Conservation (phyloP, 2,113 vertebrate genomes). For the Petrocephalus microphthalmus region DNA sequence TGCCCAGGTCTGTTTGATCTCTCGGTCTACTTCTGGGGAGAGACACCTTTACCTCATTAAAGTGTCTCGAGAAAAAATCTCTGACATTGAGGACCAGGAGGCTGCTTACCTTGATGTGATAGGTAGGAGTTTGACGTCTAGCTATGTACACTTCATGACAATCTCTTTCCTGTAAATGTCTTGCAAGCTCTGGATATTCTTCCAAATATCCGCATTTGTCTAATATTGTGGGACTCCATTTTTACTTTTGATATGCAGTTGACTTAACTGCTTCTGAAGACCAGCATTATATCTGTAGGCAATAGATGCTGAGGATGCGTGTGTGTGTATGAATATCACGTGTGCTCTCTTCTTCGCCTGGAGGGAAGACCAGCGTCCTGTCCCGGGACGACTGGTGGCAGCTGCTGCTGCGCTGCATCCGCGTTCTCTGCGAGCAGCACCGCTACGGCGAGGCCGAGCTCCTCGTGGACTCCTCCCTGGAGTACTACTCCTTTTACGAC, state of each 20-base stretch:
- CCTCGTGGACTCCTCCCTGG: slow-evolving; percentile 86
- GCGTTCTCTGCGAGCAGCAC: slow-evolving; percentile 72
- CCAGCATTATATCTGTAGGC: background rate
- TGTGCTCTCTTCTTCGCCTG: background rate
- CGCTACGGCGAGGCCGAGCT: slow-evolving; percentile 86
- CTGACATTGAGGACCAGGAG: slow-evolving; percentile 82
- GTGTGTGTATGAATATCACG: background rate
- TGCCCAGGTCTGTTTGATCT: slow-evolving; percentile 84
- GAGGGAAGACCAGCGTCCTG: slow-evolving; percentile 80
- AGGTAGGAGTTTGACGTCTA: slow-evolving; percentile 53
- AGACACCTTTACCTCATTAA: slow-evolving; percentile 80
- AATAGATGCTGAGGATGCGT: background rate
- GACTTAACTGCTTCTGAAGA: background rate
- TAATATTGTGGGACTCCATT: background rate
- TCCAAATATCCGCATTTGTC: background rate
- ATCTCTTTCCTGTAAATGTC: background rate
- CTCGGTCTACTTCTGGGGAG: slow-evolving; percentile 70
- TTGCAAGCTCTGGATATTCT: background rate
- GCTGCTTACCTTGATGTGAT: slow-evolving; percentile 84
- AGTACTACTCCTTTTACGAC: slow-evolving; percentile 95
- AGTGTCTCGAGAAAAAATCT: slow-evolving; percentile 69
- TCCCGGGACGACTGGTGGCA: slow-evolving; percentile 96
- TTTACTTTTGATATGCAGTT: background rate
- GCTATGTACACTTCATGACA: background rate
- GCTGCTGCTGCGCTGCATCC: slow-evolving; percentile 78